Base-by-base conservation (phyloP, 2,113 vertebrate genomes). In the Scalopus aquaticus region DNA sequence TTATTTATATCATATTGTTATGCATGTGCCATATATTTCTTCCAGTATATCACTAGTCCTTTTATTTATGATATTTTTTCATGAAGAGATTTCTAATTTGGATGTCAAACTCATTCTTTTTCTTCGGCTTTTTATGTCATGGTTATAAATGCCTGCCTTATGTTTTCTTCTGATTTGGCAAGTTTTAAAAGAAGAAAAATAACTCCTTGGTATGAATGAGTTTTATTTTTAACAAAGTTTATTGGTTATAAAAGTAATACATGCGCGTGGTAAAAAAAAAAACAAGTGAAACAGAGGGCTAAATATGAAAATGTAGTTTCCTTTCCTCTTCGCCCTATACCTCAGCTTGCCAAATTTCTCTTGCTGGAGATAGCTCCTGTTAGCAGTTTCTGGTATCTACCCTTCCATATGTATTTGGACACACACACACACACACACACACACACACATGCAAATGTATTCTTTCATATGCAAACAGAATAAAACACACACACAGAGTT, bases 161-260 rank as follows among this genome's bases (percentile, higher is more conserved):
- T 88, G 74, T 91, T 94, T 82, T 90, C 51, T 88, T 73, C 74
- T 82, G 51, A 79, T 84, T 64, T 7, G 49, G 64, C 70, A 54
- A 6, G 3, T 65, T 78, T 73, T 80, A 73, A 93, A 82, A 86
- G 24, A 83, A 81, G 39, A 83, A 89, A 88, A 91, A 85, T 62
- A 85, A 81, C n/a, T 81, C 32, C 8, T 44, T 11, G 20, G 35
- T 86, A 70, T 76, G 11, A 69, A 32, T 87, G 51, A 76, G 28
- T 77, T 79, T 95, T 79, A 78, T 83, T 95, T 93, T 85, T 83
- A 90, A 70, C 37, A 77, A 92, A 88, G 30, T 93, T 73, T 93
- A 91, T 76, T 88, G 76, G 80, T 88, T 94, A 94, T 44, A 96
- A 95, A 95, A 83, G 60, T 86, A 87, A 94, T 64, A 74, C 44